Percentiles rank a stretch among this genome's conserved stretches.
Evolutionary conservation across 2,888 invertebrate species (phyloP).

Genomic region (Pollenia amentaria): DNA sequence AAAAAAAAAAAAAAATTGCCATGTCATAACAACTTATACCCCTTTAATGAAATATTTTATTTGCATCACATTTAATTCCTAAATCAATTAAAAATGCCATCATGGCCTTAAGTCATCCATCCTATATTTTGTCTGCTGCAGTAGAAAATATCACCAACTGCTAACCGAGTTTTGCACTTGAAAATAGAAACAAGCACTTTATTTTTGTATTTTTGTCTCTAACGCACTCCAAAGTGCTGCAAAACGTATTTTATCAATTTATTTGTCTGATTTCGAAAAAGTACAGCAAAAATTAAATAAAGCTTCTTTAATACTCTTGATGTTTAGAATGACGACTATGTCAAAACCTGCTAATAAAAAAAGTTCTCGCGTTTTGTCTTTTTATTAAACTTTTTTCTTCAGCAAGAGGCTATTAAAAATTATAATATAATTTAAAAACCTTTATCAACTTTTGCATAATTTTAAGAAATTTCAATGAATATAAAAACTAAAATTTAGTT

Average conservation of each 20-base stretch:
- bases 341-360: constrained; percentile 26
- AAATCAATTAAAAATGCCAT: neutral
- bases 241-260: constrained; percentile 67
- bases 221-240: constrained; percentile 65
- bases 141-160: constrained; percentile 13
- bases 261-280: constrained; percentile 59
- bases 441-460: too few relatives aligned
- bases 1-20: too few relatives aligned
- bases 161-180: constrained; percentile 22
- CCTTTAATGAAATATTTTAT: too few relatives aligned
- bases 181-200: constrained; percentile 43
- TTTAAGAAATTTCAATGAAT: too few relatives aligned
- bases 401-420: too few relatives aligned
- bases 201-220: constrained; percentile 48
- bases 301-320: neutral
- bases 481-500: too few relatives aligned
- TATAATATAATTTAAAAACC: too few relatives aligned
- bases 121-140: neutral
- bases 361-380: neutral
- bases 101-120: neutral
- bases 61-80: too few relatives aligned
- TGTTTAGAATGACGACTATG: neutral
- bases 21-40: too few relatives aligned
- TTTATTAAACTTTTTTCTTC: too few relatives aligned
- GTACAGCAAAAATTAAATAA: neutral